Evolutionary conservation across 2,113 vertebrate genomes (phyloP).

Genomic region (Mus spicilegus): DNA sequence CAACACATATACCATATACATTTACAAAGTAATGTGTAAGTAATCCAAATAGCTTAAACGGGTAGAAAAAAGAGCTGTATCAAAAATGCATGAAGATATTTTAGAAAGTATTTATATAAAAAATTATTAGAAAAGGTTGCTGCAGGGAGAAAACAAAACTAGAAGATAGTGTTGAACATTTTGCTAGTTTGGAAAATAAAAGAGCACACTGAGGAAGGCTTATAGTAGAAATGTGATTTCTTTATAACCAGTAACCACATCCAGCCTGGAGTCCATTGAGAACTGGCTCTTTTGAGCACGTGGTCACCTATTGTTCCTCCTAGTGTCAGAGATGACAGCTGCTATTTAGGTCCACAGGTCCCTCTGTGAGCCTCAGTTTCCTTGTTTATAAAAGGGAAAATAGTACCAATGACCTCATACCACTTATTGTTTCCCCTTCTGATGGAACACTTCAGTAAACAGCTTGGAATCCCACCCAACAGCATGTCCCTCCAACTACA

Average conservation of each 20-base stretch:
- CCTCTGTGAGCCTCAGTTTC: background rate
- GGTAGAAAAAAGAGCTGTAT: background rate
- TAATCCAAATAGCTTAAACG: background rate
- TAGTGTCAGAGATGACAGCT: background rate
- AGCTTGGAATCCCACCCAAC: constrained; percentile 21
- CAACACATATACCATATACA: background rate
- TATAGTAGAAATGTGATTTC: background rate
- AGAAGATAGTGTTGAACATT: background rate
- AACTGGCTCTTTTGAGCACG: background rate
- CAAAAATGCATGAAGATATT: background rate
- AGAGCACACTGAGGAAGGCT: background rate
- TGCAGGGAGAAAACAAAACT: background rate
- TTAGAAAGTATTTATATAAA: constrained; percentile 2
- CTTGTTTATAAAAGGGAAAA: constrained; percentile 9
- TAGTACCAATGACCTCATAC: background rate
- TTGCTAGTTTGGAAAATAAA: constrained; percentile 4
- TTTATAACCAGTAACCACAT: background rate
- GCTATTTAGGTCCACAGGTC: background rate
- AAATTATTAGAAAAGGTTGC: background rate
- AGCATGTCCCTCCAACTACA: background rate
- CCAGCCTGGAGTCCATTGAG: background rate
- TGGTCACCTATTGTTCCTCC: background rate
- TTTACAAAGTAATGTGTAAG: background rate
- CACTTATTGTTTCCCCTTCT: background rate
- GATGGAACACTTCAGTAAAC: constrained; percentile 1